Evolutionary conservation across 2,113 vertebrate species (phyloP), one percentile per base, ranked within the genome.

Genomic region (Perca flavescens): DNA sequence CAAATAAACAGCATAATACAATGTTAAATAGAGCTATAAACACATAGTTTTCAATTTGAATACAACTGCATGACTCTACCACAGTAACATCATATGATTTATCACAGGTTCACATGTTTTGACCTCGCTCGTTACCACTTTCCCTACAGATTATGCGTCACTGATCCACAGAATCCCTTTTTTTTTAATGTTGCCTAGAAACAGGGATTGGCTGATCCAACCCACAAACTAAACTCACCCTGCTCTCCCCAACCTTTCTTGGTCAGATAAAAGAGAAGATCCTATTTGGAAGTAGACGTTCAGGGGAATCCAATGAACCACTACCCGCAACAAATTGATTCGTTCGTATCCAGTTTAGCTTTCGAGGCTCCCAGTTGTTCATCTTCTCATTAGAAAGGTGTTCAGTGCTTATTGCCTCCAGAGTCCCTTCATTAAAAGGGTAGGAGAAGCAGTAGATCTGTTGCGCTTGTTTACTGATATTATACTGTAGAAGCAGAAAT

Each of bases 141-240:
- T 22, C 19, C 56, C 13, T 17, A 25, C 2, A 25, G 69, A 72
- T 36, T 62, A 62, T 49, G 57, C 21, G 61, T 68, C 68, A n/a
- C 64, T 2, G 4, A 43, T 40, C 9, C 58, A 50, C 13, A 58
- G 17, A 72, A 28, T 15, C 61, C n/a, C 25, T 70, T 71, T 3
- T 71, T 3, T 74, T 80, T 77, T n/a, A n/a, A 53, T 50, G 82
- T 86, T 87, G 84, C 82, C 60, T 80, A 15, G 83, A 82, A 87
- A 89, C 76, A 15, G n/a, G 31, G 40, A 5, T 43, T 11, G 52
- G 12, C 47, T 67, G 63, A 61, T 77, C 50, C 16, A 47, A 49
- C 3, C 63, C 31, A 22, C 31, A 52, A 49, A 61, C 71, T 73
- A 31, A 52, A 79, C n/a, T 34, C 28, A 3, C 46, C 3, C 40